Evolutionary conservation across 1,140 invertebrate genomes (phyloP), one percentile per base, ranked within the genome.

Genomic region (Pseudoatta argentina): DNA sequence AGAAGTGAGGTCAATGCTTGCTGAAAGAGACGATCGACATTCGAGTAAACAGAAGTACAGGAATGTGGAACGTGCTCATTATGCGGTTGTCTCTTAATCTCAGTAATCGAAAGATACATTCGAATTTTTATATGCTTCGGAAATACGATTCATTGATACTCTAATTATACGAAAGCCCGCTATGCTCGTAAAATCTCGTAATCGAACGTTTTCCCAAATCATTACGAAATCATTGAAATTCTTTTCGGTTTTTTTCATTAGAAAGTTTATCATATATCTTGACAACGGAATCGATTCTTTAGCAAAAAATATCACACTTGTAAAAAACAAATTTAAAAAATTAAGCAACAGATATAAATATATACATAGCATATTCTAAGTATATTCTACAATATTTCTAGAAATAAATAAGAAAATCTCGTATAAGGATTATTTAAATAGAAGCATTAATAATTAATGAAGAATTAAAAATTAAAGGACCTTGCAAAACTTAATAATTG

Each of bases 1-100:
- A 72, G 79, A 73, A 73, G 79, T 69, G 67, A 72, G 79, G 79
- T 73, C 79, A 71, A 81, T 27, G 79, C 53, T 72, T 73, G 79
- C 79, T 73, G 14, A 34, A 34, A 34, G 73, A 59, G n/a, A 61
- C 67, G 53, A 30, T 82, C 67, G n/a, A 7, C 10, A 10, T 77
- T 63, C 21, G 48, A 59, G 79, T 73, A 82, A 82, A 82, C 39
- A 82, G 55, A 61, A 44, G 24, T 71, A 18, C 67, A 72, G 44
- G 39, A 30, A 83, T 83, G 55, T 83, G 24, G 69, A 75, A 24
- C 79, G 69, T 39, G 27, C 71, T 61, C 71, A 73, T 83, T 83
- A 83, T 18, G 8, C 27, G 14, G 24, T 27, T 73, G 27, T 51
- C 69, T 61, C 24, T 82, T 61, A 61, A 82, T 66, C 63, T 79